These are phyloP conservation scores for Sebastes schlegelii DNA, from an alignment of 2,113 vertebrate species.

Conservation along the genomic window DNA sequence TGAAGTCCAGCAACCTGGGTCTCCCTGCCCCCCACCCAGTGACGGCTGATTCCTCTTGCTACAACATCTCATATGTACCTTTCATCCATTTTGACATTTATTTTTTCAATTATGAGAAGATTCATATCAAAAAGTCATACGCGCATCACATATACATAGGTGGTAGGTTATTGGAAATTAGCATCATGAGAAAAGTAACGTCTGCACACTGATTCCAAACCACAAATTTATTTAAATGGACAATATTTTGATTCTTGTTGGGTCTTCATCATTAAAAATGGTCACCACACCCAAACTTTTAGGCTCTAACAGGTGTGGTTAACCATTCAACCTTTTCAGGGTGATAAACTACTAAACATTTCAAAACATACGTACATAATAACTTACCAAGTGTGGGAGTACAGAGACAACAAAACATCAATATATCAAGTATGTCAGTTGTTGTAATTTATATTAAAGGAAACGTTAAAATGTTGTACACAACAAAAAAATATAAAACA, in stretches of 20 bases:
- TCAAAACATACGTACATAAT: not conserved
- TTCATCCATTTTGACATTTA: constrained; percentile 6
- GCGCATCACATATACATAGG: not conserved
- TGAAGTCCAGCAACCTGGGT: constrained; percentile 65
- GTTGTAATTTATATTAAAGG: no score
- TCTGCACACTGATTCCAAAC: not conserved
- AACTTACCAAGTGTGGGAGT: no score
- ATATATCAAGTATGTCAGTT: no score
- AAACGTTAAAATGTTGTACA: no score
- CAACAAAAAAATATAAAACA: no score
- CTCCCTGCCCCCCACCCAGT: constrained; percentile 30
- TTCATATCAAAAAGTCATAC: not conserved
- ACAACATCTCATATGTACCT: not conserved
- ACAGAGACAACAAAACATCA: no score
- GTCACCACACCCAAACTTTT: not conserved
- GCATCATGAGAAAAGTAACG: not conserved
- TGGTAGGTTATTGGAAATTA: not conserved
- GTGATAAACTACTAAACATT: not conserved
- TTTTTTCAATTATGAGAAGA: not conserved
- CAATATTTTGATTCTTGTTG: not conserved
- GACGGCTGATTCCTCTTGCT: constrained; percentile 38
- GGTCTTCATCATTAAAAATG: not conserved
- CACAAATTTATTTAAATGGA: not conserved
- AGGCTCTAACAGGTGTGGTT: not conserved
- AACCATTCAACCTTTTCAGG: not conserved